Evolutionary conservation across 2,113 vertebrate genomes (phyloP).

Genomic region (Larimichthys polyactis): DNA sequence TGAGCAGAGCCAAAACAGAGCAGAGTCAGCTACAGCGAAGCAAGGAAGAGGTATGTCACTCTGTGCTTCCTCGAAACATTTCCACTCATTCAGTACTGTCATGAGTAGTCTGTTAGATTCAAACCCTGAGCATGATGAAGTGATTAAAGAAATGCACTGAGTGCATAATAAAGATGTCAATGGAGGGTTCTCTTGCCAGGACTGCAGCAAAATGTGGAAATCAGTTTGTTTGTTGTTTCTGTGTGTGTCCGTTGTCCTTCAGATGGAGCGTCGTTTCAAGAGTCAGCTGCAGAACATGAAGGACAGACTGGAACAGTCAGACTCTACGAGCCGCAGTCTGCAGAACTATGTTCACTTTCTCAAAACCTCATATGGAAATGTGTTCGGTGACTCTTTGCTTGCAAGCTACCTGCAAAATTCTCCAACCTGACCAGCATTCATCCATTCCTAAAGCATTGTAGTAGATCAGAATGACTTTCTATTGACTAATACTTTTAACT

Average conservation of each 20-base stretch:
- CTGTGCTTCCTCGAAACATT: neutral
- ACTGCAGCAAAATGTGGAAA: neutral
- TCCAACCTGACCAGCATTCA: neutral
- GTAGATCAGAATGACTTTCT: neutral
- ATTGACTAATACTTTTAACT: neutral
- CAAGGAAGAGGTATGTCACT: constrained; percentile 89
- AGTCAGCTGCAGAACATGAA: constrained; percentile 91
- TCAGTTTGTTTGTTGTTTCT: neutral
- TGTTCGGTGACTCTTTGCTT: constrained; percentile 88
- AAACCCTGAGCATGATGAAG: too few relatives aligned
- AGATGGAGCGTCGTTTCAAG: constrained; percentile 90
- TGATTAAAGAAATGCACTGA: too few relatives aligned
- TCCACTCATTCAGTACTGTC: neutral
- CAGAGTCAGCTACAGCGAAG: constrained; percentile 86
- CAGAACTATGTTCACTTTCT: constrained; percentile 95
- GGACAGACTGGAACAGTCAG: constrained; percentile 91
- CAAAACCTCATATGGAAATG: constrained; percentile 91
- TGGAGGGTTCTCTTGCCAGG: too few relatives aligned
- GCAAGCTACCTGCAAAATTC: constrained; percentile 72
- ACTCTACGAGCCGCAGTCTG: constrained; percentile 94
- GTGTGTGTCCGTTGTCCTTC: neutral
- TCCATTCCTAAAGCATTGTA: neutral
- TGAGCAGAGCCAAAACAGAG: constrained; percentile 88
- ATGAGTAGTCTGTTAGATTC: too few relatives aligned
- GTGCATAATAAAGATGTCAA: too few relatives aligned